Base-by-base conservation (phyloP, 1,140 invertebrate genomes). In the Brachystomella parvula region DNA sequence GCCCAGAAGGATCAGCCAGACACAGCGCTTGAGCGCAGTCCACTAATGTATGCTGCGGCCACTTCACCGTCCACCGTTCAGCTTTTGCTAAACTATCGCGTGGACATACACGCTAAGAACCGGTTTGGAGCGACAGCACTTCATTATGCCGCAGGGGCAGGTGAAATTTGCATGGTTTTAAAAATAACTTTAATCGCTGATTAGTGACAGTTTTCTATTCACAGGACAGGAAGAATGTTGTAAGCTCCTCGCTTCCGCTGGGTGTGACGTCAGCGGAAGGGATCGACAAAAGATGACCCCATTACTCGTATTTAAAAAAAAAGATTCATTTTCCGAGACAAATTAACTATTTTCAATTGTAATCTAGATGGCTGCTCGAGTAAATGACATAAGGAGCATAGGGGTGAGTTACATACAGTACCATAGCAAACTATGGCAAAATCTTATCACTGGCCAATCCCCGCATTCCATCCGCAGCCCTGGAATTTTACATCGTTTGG, bases 1-100 rank as follows among this genome's bases (percentile, higher is more conserved):
- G 72, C 72, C 30, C 72, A 73, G 66, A 73, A 71, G 32, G 72
- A 73, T 47, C 72, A 73, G 59, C 69, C 72, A 15, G 72, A 73
- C 30, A 72, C 71, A 0, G 61, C 63, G 24, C 47, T 73, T 35
- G 72, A 73, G 49, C 56, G 72, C 35, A 71, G 70, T 17, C 69
- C 72, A 19, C 35, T 73, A 29, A 32, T 71, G n/a, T 69, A 69
- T 57, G 72, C 72, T n/a, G 69, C 70, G 1, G 69, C 69, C 2
- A 62, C 67, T 26, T 69, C 70, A 26, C 63, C 69, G 2, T 67
- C 71, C 2, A 71, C 65, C 15, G 70, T 73, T 17, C 66, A 73
- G 66, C n/a, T 73, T 17, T 56, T 73, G 9, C 65, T 73, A 3
- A 60, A 62, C 24, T 66, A 71, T 57, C 53, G 67, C 21, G 70